phyloP scores from a whole-genome alignment of 2,797 vertebrate genomes.

The Hippocampus kuda region DNA sequence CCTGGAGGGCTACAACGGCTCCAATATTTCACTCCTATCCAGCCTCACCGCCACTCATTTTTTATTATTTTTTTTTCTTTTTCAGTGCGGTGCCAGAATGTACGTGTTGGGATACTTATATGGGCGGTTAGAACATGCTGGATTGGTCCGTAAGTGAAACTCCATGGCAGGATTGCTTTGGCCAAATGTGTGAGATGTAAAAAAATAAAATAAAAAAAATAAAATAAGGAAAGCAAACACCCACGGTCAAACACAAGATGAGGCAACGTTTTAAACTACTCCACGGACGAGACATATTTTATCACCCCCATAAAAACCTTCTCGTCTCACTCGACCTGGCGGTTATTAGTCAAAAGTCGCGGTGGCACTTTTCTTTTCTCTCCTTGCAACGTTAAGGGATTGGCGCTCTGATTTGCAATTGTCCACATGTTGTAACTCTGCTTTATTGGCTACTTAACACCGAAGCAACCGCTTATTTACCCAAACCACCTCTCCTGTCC shows the following conservation, averaged over 20 bases:
- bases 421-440: not conserved
- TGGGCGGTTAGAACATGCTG: slow-evolving; percentile 2
- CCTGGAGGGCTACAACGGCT: slow-evolving; percentile 56
- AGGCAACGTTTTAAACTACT: slow-evolving; percentile 21
- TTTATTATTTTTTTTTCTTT: not conserved
- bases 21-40: slow-evolving; percentile 52
- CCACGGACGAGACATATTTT: slow-evolving; percentile 24
- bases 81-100: slow-evolving; percentile 12
- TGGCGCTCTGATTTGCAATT: not conserved
- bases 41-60: slow-evolving; percentile 14
- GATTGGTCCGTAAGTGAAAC: slow-evolving; percentile 9
- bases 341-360: slow-evolving; percentile 13
- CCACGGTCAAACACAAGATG: slow-evolving; percentile 22
- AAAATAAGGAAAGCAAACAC: not conserved
- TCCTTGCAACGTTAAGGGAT: not conserved
- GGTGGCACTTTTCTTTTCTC: not conserved
- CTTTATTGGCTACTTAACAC: not conserved
- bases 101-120: slow-evolving; percentile 12
- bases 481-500: not conserved
- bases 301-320: slow-evolving; percentile 2
- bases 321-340: slow-evolving; percentile 14
- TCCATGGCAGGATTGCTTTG: slow-evolving; percentile 2
- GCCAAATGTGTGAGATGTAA: slow-evolving; percentile 11
- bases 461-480: not conserved
- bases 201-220: not conserved